These are phyloP conservation scores for Hippopotamyrus pictus DNA, from an alignment of 2,797 vertebrate genomes.

Conservation along the genomic window DNA sequence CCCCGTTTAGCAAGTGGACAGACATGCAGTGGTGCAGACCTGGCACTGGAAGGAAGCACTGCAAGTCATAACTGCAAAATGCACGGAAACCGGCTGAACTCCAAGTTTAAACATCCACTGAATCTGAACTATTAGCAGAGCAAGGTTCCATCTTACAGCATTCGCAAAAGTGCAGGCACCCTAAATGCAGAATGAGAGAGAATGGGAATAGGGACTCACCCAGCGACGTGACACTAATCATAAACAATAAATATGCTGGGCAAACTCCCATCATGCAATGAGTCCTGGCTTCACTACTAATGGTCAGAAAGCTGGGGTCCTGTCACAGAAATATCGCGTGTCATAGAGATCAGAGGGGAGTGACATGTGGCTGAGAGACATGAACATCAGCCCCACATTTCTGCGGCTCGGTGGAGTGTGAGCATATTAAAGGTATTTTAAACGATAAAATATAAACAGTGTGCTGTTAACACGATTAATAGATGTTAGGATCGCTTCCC, in stretches of 20 bases:
- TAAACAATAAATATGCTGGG: not conserved
- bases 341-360: not conserved
- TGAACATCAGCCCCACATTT: not conserved
- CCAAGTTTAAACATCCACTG: not conserved
- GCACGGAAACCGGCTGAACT: not conserved
- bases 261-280: not conserved
- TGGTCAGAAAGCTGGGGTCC: not conserved
- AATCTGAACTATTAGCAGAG: not conserved
- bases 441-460: not conserved
- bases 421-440: not conserved
- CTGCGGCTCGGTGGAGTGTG: not conserved
- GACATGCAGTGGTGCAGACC: not conserved
- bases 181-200: not conserved
- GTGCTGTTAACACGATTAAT: not conserved
- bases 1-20: slow-evolving; percentile 14
- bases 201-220: not conserved
- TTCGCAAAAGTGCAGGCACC: not conserved
- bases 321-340: not conserved
- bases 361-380: not conserved
- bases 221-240: not conserved
- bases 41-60: slow-evolving; percentile 5
- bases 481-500: not conserved
- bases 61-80: not conserved
- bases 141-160: not conserved
- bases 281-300: not conserved